Evolutionary conservation across 1,140 invertebrate species (phyloP).

Genomic region (Drosophila nasuta): DNA sequence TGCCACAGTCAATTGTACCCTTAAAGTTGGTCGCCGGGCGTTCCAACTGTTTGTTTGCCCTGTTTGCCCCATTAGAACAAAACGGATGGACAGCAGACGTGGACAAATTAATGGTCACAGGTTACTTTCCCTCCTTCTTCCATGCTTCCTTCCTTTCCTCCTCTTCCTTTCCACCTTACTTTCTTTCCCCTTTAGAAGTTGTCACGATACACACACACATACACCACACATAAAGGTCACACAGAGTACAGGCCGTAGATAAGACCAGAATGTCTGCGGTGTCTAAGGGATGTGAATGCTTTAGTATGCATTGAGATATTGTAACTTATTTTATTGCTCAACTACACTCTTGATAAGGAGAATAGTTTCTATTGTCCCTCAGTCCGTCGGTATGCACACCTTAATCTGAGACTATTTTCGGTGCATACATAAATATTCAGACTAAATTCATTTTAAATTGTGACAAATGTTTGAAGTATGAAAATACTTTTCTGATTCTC

Average conservation of each 20-base stretch:
- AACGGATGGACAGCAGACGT: constrained; percentile 22
- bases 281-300: background rate
- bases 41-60: constrained; percentile 29
- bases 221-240: no score
- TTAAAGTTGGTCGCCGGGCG: constrained; percentile 16
- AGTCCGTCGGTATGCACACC: no score
- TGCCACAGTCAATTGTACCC: constrained; percentile 6
- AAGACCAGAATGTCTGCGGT: constrained; percentile 1
- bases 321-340: no score
- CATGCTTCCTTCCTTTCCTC: no score
- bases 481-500: no score
- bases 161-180: no score
- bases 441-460: no score
- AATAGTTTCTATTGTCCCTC: no score
- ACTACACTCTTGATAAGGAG: no score
- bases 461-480: no score
- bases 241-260: constrained; percentile 1
- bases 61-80: constrained; percentile 30
- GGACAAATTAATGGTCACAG: constrained; percentile 25
- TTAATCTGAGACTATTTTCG: no score
- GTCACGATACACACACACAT: constrained; percentile 11
- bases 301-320: background rate
- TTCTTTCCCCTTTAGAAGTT: constrained; percentile 14
- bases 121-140: background rate
- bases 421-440: no score